These are phyloP conservation scores for Heliconius ethilla DNA, from an alignment of 2,888 invertebrate genomes.

Conservation along the genomic window DNA sequence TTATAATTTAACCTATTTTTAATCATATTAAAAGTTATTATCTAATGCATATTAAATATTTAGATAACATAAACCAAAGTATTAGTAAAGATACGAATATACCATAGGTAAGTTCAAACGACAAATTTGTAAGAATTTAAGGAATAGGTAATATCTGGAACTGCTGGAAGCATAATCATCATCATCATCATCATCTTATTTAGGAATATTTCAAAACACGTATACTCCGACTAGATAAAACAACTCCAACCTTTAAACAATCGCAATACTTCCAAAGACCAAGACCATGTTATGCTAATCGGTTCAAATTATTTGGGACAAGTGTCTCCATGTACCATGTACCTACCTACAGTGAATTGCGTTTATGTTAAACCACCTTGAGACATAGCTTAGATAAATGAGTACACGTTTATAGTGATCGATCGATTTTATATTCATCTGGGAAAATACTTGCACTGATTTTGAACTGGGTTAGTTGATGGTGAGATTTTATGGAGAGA, in stretches of 20 bases:
- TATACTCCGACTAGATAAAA: conserved; percentile 12
- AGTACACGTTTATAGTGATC: conserved; percentile 33
- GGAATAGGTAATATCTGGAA: neutral
- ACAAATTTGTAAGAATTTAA: neutral
- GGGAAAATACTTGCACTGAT: conserved; percentile 12
- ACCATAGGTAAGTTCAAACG: too few relatives aligned
- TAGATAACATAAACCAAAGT: too few relatives aligned
- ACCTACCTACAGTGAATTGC: conserved; percentile 44
- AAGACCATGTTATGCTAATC: conserved; percentile 63
- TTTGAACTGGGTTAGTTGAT: neutral
- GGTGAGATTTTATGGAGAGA: too few relatives aligned
- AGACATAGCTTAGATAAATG: conserved; percentile 42
- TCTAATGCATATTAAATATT: neutral
- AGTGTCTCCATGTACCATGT: conserved; percentile 48
- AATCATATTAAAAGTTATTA: neutral
- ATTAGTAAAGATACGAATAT: too few relatives aligned
- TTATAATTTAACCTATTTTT: neutral
- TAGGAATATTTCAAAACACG: neutral
- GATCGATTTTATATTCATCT: conserved; percentile 33
- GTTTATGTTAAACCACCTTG: conserved; percentile 48
- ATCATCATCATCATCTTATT: neutral
- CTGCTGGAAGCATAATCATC: too few relatives aligned
- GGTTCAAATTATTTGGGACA: conserved; percentile 54
- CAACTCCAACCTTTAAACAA: conserved; percentile 27
- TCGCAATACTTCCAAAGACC: conserved; percentile 45